Base-by-base conservation (phyloP, 2,888 invertebrate species). In the Arctia plantaginis region DNA sequence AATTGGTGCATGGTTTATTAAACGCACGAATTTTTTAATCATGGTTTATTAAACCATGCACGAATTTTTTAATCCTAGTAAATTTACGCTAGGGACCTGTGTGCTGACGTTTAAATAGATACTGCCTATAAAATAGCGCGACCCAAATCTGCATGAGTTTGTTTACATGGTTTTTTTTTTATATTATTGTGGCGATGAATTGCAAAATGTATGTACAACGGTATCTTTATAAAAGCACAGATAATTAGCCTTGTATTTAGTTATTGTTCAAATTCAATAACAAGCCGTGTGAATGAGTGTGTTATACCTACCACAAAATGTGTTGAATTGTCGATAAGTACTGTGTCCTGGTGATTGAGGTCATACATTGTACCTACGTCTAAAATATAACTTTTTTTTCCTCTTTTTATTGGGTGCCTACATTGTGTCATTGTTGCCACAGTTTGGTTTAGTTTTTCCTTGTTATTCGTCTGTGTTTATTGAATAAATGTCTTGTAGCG, bases 271-370 rank as follows among this genome's bases (percentile, higher is more conserved):
- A 65, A 72, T 72, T 55, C 51, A 72, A 55, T 72, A 51, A 55
- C 66, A 59, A 41, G 55, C n/a, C 8, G 23, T 41, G 30, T 7
- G 23, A 15, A 64, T 71, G 35, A n/a, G 6, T 67, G 35, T 59
- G 30, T 67, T 33, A 44, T n/a, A 59, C 62, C 68, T n/a, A 59
- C 62, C 68, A 62, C 69, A 62, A 66, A 66, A 51, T 62, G 64
- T 67, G 35, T 74, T 68, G 51, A 67, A 74, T 71, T 66, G 62
- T 62, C 66, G 27, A 27, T 39, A 71, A 75, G n/a, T 73, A 51
- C 73, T 77, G 75, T 68, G 66, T 77, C 55, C 72, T 39, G 33
- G 0, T 35, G 13, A 75, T 67, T 77, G 69, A 73, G 76, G 71
- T 68, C 74, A 76, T 73, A 72, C 66, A 41, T 51, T 51, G 51